Base-by-base conservation (phyloP, 2,113 vertebrate species). In the Corapipo altera region DNA sequence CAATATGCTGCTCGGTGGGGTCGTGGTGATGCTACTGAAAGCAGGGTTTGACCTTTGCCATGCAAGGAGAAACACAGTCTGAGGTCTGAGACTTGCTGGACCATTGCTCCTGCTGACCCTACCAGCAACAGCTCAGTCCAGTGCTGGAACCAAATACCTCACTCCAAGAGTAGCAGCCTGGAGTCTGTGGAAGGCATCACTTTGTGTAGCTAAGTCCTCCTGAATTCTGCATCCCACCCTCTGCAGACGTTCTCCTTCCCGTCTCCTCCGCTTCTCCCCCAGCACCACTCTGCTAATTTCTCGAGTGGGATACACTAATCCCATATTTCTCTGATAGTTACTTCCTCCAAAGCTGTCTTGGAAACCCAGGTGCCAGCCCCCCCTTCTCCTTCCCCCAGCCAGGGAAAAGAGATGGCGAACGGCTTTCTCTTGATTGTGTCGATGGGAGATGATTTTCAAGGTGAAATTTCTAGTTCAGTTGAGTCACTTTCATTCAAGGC, bases 401-500 rank as follows among this genome's bases (percentile, higher is more conserved):
- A 28, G 84, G 48, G 19, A 76, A 22, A 93, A 93, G 96, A 93
- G 83, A 85, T 92, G 87, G 96, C 91, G 65, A 95, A 93, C 61
- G 11, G 65, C 93, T 95, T 74, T 67, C 92, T 98, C 98, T 97
- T 98, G 98, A 98, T 98, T 97, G 98, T 96, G 96, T 97, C 89
- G 95, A 97, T 93, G 98, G 98, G 98, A 98, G 98, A 98, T 98
- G 98, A 98, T 99, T 99, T 99, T 99, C 99, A 99, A 99, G 98
- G 99, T 99, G 98, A 98, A 98, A 98, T 98, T 98, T 99, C 98
- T 98, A 98, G 98, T 98, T 98, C 98, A 98, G 97, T 98, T 98
- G 98, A 99, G 98, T 99, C 98, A 98, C 99, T 99, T 99, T 99
- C 98, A 99, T 99, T 99, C 98, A 98, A 98, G 98, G 98, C 98